phyloP scores from a whole-genome alignment of 2,113 vertebrate species.

The Merops nubicus region DNA sequence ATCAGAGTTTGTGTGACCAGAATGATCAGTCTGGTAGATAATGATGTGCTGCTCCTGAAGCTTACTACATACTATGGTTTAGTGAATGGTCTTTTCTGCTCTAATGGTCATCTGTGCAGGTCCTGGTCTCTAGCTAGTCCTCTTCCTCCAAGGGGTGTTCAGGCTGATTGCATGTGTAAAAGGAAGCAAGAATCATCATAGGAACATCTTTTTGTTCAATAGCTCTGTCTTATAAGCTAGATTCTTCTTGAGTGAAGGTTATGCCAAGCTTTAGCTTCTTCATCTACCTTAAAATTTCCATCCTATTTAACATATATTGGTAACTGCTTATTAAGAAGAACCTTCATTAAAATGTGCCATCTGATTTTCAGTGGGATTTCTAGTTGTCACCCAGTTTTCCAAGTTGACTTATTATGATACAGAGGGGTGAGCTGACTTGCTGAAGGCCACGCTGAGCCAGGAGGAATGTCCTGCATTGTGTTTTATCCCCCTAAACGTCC shows the following conservation, averaged over 20 bases:
- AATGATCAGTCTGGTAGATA: neutral
- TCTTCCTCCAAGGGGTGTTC: neutral
- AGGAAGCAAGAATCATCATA: neutral
- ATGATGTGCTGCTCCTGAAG: neutral
- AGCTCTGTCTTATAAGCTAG: neutral
- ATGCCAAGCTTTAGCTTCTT: neutral
- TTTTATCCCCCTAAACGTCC: neutral
- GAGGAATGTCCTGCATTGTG: fast-evolving
- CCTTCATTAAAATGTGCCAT: neutral
- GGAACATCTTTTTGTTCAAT: neutral
- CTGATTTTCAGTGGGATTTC: neutral
- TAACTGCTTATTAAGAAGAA: neutral
- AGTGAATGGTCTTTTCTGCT: neutral
- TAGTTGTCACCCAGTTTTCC: constrained; percentile 2
- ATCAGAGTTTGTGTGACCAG: neutral
- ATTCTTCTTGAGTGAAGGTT: neutral
- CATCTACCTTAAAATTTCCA: neutral
- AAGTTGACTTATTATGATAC: neutral
- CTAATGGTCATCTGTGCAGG: neutral
- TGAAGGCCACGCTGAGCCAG: neutral
- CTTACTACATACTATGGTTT: neutral
- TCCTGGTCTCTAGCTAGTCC: neutral
- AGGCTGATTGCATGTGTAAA: neutral
- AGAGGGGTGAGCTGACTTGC: neutral
- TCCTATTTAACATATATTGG: neutral